These are phyloP conservation scores for Elephas maximus DNA, from an alignment of 2,113 vertebrate species.

Conservation along the genomic window DNA sequence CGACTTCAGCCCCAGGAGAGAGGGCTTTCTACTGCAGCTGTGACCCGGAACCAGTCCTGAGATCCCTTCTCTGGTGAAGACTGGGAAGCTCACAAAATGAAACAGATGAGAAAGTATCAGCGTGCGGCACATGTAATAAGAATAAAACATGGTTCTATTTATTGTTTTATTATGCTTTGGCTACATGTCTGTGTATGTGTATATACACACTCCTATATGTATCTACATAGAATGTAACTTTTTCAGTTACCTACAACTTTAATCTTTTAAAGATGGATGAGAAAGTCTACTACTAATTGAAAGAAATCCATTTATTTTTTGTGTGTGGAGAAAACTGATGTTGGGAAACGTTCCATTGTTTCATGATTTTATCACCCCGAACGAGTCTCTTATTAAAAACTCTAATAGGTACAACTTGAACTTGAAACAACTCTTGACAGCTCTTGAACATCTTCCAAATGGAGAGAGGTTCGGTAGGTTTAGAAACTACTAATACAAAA, in stretches of 20 bases:
- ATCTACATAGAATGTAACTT: not conserved
- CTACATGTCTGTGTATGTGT: not conserved
- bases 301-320: not conserved
- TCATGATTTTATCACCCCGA: conserved; percentile 33
- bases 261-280: not conserved
- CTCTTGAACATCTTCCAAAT: conserved; percentile 24
- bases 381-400: conserved; percentile 46
- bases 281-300: not conserved
- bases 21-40: no score
- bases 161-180: not conserved
- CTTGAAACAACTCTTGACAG: conserved; percentile 25
- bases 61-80: not conserved
- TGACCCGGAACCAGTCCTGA: no score
- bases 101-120: not conserved
- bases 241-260: not conserved
- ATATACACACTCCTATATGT: no score
- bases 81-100: not conserved
- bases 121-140: not conserved
- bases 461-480: not conserved
- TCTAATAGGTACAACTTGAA: conserved; percentile 24
- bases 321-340: not conserved
- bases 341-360: conserved; percentile 36
- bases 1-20: not conserved
- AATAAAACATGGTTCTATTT: not conserved
- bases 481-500: conserved; percentile 29